phyloP scores from a whole-genome alignment of 1,140 invertebrate genomes.

The Physella acuta region DNA sequence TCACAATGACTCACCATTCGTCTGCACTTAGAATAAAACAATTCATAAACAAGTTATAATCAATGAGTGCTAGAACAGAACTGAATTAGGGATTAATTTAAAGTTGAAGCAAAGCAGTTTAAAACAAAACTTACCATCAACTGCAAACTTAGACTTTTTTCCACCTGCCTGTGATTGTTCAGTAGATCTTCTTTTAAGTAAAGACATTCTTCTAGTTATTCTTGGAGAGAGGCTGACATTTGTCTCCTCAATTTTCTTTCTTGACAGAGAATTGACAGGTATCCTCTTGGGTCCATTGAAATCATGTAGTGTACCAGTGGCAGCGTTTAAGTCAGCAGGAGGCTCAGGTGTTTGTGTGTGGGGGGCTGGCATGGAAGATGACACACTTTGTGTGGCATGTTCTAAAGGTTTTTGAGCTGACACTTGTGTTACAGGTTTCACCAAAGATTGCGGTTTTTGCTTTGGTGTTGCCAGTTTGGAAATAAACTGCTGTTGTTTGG shows the following conservation, averaged over 20 bases:
- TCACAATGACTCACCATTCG: background rate
- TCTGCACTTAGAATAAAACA: background rate
- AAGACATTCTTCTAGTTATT: background rate
- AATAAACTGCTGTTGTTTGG: too few species aligned
- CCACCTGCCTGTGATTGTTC: background rate
- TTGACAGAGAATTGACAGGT: background rate
- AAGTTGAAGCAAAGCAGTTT: background rate
- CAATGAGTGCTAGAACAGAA: background rate
- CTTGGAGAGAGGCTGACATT: background rate
- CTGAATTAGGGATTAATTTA: background rate
- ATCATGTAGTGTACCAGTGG: too few species aligned
- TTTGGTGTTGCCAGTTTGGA: too few species aligned
- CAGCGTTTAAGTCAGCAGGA: too few species aligned
- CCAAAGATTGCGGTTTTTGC: too few species aligned
- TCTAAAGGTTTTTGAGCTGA: too few species aligned
- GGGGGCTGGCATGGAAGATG: too few species aligned
- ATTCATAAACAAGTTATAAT: background rate
- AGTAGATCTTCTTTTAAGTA: background rate
- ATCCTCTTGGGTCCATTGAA: background rate
- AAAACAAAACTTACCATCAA: background rate
- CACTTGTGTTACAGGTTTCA: too few species aligned
- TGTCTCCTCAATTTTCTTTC: background rate
- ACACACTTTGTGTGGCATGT: too few species aligned
- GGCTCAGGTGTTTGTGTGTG: too few species aligned
- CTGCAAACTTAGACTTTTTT: background rate